phyloP scores from a whole-genome alignment of 2,888 invertebrate species.

The Lasius fuliginosus region DNA sequence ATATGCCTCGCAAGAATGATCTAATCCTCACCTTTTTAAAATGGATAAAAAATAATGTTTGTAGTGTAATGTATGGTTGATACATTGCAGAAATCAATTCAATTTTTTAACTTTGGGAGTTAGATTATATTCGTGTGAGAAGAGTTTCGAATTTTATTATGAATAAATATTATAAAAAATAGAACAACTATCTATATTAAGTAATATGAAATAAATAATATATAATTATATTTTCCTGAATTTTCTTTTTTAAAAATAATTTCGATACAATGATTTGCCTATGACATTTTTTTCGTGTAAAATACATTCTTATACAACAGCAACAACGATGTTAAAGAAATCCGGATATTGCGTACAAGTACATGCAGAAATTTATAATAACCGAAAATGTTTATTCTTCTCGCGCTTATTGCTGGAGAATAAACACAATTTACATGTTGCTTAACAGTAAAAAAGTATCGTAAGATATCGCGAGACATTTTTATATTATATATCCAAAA shows the following conservation, averaged over 20 bases:
- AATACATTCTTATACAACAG: neutral
- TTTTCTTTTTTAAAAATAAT: neutral
- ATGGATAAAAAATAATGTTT: no score
- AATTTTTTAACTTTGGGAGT: neutral
- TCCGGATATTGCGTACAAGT: no score
- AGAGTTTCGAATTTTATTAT: neutral
- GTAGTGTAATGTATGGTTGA: neutral
- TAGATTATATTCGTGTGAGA: neutral
- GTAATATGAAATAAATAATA: no score
- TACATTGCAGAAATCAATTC: neutral
- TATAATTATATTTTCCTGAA: no score
- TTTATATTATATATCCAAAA: neutral
- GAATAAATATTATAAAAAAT: neutral
- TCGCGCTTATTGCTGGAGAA: neutral
- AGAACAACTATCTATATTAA: no score
- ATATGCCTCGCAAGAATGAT: no score
- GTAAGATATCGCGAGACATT: neutral
- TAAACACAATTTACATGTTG: neutral
- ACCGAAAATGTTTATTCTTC: constrained; percentile 5
- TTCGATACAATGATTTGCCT: neutral
- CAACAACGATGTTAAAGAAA: neutral
- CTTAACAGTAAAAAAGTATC: neutral
- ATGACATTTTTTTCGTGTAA: neutral
- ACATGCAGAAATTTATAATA: neutral
- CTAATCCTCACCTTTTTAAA: no score